Conservation (phyloP, 2,888 invertebrate species). For the Catotricha subobsoleta region DNA sequence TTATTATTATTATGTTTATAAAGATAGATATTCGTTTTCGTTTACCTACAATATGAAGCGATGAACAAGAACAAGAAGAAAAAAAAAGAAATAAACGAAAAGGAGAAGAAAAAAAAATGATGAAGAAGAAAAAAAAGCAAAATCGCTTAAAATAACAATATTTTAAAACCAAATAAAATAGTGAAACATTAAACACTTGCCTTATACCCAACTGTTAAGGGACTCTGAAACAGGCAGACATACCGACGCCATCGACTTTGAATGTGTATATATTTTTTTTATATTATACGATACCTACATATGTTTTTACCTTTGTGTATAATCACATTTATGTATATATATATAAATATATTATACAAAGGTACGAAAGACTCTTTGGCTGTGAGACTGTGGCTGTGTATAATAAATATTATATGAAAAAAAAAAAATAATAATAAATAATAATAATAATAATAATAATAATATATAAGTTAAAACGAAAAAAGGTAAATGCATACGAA, state of each 20-base stretch:
- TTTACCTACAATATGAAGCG: background rate
- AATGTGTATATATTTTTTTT: background rate
- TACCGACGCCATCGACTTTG: background rate
- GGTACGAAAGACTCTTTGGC: too few species aligned
- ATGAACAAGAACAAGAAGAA: background rate
- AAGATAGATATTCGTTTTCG: background rate
- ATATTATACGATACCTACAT: background rate
- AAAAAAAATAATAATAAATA: too few species aligned
- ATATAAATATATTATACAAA: background rate
- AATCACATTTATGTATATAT: background rate
- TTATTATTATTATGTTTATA: too few species aligned
- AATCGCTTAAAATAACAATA: too few species aligned
- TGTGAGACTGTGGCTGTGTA: too few species aligned
- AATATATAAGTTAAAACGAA: too few species aligned
- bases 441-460: too few species aligned
- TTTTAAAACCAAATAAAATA: too few species aligned
- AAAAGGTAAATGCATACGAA: too few species aligned
- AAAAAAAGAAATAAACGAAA: background rate
- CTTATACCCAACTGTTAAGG: too few species aligned
- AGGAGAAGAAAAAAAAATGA: background rate
- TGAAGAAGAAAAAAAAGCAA: background rate
- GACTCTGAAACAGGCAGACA: slow-evolving; percentile 5
- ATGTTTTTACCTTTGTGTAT: background rate
- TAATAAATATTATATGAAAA: too few species aligned
- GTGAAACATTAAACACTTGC: too few species aligned